These are phyloP conservation scores for Synanceia verrucosa DNA, from an alignment of 2,797 vertebrate species.

Conservation along the genomic window DNA sequence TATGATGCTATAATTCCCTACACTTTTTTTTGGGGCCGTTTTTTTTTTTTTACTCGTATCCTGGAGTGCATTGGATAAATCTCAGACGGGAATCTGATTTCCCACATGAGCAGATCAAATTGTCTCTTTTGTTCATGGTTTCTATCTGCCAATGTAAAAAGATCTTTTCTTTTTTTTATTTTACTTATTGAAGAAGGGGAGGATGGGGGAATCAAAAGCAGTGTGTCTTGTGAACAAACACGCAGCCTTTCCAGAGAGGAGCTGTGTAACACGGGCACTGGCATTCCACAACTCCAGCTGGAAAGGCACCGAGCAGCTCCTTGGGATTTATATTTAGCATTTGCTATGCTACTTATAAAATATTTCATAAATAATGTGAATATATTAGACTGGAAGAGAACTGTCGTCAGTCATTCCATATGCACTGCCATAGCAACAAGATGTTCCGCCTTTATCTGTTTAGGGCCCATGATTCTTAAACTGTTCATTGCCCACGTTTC, in stretches of 20 bases:
- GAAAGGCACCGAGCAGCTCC: slow-evolving; percentile 75
- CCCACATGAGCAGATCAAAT: slow-evolving; percentile 83
- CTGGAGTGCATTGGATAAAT: slow-evolving; percentile 71
- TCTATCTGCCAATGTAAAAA: slow-evolving; percentile 68
- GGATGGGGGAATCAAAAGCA: slow-evolving; percentile 75
- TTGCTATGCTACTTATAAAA: slow-evolving; percentile 86
- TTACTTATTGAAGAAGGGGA: slow-evolving; percentile 65
- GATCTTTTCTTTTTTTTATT: slow-evolving; percentile 53
- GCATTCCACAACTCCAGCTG: slow-evolving; percentile 69
- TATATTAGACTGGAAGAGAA: slow-evolving; percentile 79
- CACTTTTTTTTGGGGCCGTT: slow-evolving; percentile 32
- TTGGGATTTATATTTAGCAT: slow-evolving; percentile 87
- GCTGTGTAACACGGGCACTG: slow-evolving; percentile 70
- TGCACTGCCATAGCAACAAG: slow-evolving; percentile 86
- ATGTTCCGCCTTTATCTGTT: slow-evolving; percentile 85
- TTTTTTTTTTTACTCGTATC: slow-evolving; percentile 46
- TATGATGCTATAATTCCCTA: slow-evolving; percentile 63
- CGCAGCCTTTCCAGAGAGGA: slow-evolving; percentile 71
- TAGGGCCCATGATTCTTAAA: slow-evolving; percentile 84
- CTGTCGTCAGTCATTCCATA: slow-evolving; percentile 82
- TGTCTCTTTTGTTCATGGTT: slow-evolving; percentile 79
- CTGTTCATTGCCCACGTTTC: slow-evolving; percentile 84
- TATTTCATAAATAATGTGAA: slow-evolving; percentile 88
- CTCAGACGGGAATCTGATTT: slow-evolving; percentile 77
- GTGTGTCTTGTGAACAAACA: slow-evolving; percentile 80